These are phyloP conservation scores for Papilio demoleus DNA, from an alignment of 2,888 invertebrate genomes.

Conservation along the genomic window DNA sequence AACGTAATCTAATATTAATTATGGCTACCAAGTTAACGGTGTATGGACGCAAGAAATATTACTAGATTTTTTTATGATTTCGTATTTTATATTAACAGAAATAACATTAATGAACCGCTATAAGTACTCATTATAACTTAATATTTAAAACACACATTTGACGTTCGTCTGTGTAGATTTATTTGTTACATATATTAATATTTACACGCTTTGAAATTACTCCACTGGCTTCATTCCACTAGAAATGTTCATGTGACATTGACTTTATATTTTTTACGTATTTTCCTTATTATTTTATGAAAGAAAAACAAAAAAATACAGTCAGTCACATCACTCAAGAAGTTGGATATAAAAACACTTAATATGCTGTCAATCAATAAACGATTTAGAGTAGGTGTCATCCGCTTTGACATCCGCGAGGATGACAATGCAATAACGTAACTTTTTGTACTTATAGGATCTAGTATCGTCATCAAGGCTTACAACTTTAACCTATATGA, in stretches of 20 bases:
- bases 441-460: neutral
- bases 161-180: too few species aligned
- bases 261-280: too few species aligned
- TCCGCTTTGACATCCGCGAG: constrained; percentile 17
- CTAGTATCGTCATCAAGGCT: constrained; percentile 12
- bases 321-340: neutral
- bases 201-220: too few species aligned
- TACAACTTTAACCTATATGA: constrained; percentile 15
- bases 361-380: neutral
- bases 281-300: too few species aligned
- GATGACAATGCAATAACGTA: neutral
- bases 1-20: constrained; percentile 13
- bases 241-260: too few species aligned
- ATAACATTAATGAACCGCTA: neutral
- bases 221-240: too few species aligned
- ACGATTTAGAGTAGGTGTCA: neutral
- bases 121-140: neutral
- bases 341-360: neutral
- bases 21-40: neutral
- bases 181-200: too few species aligned
- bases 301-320: too few species aligned
- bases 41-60: neutral
- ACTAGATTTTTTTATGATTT: neutral
- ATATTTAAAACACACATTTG: neutral
- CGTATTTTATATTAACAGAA: neutral